Evolutionary conservation across 2,888 invertebrate species (phyloP).

Genomic region (Conus canariensis): DNA sequence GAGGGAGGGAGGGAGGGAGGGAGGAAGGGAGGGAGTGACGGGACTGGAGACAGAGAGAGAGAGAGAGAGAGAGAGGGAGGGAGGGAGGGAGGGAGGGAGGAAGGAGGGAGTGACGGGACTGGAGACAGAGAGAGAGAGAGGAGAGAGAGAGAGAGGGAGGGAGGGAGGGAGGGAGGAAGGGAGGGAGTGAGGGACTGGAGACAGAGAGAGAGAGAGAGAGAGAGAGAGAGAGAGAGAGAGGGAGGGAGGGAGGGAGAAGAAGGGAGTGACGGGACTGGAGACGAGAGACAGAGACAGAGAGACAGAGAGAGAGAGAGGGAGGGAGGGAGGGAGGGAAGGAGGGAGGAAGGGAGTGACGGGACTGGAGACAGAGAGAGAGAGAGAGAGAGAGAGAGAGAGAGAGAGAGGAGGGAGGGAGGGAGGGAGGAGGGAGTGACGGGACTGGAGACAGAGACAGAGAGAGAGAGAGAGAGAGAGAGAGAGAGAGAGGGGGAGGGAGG

Average conservation of each 20-base stretch:
- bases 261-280: not conserved
- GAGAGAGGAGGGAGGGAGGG: not conserved
- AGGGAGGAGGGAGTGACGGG: not conserved
- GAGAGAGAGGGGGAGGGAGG: not conserved
- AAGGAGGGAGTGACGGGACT: too few relatives aligned
- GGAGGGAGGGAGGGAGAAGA: not conserved
- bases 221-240: not conserved
- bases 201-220: not conserved
- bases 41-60: too few relatives aligned
- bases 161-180: too few relatives aligned
- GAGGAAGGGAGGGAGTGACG: too few relatives aligned
- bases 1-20: not conserved
- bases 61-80: too few relatives aligned
- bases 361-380: not conserved
- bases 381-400: not conserved
- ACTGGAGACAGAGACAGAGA: not conserved
- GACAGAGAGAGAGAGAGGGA: too few relatives aligned
- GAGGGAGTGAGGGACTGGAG: not conserved
- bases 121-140: too few relatives aligned
- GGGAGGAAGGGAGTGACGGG: too few relatives aligned
- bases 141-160: slow-evolving; percentile 2
- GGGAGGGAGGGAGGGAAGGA: too few relatives aligned
- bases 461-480: not conserved
- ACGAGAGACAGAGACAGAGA: too few relatives aligned
- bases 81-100: too few relatives aligned